Conservation (phyloP, 2,888 invertebrate genomes). For the Agrochola macilenta region DNA sequence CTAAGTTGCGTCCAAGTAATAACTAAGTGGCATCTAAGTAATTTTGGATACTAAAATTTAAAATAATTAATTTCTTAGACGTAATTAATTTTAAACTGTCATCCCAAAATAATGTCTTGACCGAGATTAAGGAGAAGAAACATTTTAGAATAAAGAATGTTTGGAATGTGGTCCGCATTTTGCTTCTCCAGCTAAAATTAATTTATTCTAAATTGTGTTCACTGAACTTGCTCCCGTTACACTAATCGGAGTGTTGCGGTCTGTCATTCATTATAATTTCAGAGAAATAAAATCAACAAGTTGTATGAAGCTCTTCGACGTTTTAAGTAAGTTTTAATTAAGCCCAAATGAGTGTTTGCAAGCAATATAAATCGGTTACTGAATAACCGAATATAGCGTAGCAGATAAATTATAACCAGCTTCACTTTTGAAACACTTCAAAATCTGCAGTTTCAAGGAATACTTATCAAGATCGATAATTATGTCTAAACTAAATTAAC, state of each 20-base stretch:
- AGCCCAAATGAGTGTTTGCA: background rate
- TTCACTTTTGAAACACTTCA: constrained; percentile 12
- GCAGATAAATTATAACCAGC: constrained; percentile 6
- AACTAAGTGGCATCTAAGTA: background rate
- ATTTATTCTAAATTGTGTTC: constrained; percentile 45
- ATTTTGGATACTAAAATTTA: background rate
- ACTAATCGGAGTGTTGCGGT: constrained; percentile 13
- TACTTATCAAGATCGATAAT: constrained; percentile 24
- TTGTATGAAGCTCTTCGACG: background rate
- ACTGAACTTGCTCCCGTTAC: constrained; percentile 37
- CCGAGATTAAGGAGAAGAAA: constrained; percentile 1
- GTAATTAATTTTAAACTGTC: background rate
- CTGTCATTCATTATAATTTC: constrained; percentile 39
- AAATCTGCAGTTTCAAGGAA: background rate
- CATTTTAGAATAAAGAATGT: background rate
- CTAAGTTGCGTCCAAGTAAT: background rate
- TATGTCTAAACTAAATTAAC: constrained; percentile 24
- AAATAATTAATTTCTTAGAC: background rate
- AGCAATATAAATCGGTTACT: background rate
- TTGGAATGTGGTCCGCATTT: constrained; percentile 15
- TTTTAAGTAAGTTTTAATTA: background rate
- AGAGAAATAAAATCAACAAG: constrained; percentile 25
- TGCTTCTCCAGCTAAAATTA: constrained; percentile 17
- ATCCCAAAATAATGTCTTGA: background rate
- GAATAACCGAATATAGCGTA: background rate